Percentiles rank a stretch among this genome's conserved stretches.
Conservation (phyloP, 1,140 invertebrate genomes). For the Lucilia cuprina region DNA sequence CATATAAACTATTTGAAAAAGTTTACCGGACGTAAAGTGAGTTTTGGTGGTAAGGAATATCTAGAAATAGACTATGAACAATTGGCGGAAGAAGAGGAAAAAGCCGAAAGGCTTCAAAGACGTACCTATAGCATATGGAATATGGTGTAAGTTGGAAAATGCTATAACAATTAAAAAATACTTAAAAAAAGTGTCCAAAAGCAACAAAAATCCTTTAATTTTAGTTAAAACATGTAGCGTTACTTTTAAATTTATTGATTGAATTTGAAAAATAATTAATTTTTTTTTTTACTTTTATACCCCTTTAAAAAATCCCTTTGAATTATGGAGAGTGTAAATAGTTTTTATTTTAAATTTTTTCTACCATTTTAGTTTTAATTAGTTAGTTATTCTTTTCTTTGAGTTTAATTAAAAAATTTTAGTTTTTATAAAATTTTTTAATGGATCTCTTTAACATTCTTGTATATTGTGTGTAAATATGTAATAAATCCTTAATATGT, state of each 20-base stretch:
- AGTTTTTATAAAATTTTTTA: conserved; percentile 22
- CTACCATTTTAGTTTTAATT: neutral
- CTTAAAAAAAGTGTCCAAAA: too few relatives aligned
- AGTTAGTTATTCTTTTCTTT: neutral
- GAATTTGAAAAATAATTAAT: neutral
- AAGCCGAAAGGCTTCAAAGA: conserved; percentile 38
- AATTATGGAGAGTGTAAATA: conserved; percentile 24
- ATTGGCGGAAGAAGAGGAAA: conserved; percentile 56
- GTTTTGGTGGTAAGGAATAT: conserved; percentile 59
- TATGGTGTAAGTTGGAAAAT: conserved; percentile 45
- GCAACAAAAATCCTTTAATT: neutral
- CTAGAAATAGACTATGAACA: conserved; percentile 61
- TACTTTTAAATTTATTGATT: too few relatives aligned
- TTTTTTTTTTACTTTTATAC: neutral
- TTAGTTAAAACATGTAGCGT: neutral
- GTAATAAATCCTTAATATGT: neutral
- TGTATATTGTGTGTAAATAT: conserved; percentile 18
- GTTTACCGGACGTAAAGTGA: conserved; percentile 56
- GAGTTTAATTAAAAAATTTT: conserved; percentile 35
- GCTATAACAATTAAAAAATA: neutral
- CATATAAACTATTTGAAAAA: conserved; percentile 60
- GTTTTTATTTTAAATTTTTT: neutral
- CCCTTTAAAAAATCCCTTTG: neutral
- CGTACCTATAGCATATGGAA: conserved; percentile 62
- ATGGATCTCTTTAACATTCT: conserved; percentile 27